Percentiles rank a stretch among this genome's conserved stretches.
Conservation (phyloP, 2,113 vertebrate genomes). For the Alexandromys fortis region DNA sequence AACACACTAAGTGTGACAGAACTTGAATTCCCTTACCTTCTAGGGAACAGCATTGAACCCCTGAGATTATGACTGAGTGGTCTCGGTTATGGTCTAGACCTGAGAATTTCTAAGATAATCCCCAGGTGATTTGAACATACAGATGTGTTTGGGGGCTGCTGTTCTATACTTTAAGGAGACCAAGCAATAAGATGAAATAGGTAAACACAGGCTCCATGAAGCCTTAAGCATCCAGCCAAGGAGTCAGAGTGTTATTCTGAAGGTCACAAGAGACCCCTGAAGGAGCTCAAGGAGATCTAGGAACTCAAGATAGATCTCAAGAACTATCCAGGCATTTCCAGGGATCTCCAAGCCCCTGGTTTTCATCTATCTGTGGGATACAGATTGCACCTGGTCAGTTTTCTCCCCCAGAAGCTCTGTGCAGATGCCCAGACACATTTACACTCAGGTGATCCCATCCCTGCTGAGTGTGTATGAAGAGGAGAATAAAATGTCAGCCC, state of each 20-base stretch:
- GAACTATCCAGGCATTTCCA: background rate
- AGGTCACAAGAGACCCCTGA: background rate
- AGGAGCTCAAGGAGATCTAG: background rate
- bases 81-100: background rate
- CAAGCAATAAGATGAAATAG: background rate
- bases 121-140: background rate
- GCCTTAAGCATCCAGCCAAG: background rate
- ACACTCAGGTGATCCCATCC: background rate
- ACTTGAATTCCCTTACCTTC: background rate
- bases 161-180: background rate
- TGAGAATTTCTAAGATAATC: background rate
- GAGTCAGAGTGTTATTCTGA: background rate
- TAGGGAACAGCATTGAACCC: background rate
- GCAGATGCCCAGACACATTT: background rate
- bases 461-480: background rate
- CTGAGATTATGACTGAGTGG: background rate
- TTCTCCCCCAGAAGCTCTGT: background rate
- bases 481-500: background rate
- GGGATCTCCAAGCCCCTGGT: background rate
- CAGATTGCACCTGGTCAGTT: background rate
- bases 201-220: background rate
- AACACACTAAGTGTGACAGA: background rate
- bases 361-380: background rate
- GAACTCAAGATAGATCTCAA: background rate
- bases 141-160: background rate